These are phyloP conservation scores for Vicugna pacos DNA, from an alignment of 2,113 vertebrate species.

Conservation along the genomic window DNA sequence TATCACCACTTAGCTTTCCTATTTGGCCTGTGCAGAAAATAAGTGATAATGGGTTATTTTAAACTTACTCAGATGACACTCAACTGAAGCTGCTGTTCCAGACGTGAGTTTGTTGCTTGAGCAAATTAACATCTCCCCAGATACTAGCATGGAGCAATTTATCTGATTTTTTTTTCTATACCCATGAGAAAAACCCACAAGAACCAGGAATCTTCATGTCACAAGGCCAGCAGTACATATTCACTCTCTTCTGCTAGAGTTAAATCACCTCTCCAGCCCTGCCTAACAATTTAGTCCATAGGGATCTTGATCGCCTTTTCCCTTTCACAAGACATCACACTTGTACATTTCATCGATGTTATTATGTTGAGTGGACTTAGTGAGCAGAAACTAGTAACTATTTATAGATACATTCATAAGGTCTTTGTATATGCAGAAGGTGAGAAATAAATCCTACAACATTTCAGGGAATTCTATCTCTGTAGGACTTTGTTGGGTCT, in stretches of 20 bases:
- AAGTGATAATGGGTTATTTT: not conserved
- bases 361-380: not conserved
- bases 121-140: not conserved
- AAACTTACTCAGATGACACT: not conserved
- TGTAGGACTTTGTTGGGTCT: not conserved
- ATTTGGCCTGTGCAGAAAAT: not conserved
- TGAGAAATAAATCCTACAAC: not conserved
- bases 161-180: not conserved
- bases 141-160: not conserved
- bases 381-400: not conserved
- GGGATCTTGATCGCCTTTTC: not conserved
- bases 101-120: not conserved
- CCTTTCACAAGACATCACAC: not conserved
- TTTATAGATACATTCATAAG: not conserved
- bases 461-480: not conserved
- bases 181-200: not conserved
- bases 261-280: not conserved
- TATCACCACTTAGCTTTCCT: not conserved
- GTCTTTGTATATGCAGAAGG: not conserved
- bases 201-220: not conserved
- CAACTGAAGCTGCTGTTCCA: not conserved
- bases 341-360: not conserved
- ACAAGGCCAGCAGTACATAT: fast-evolving
- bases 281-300: not conserved
- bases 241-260: fast-evolving